These are phyloP conservation scores for Valencia hispanica DNA, from an alignment of 2,797 vertebrate species.

Conservation along the genomic window DNA sequence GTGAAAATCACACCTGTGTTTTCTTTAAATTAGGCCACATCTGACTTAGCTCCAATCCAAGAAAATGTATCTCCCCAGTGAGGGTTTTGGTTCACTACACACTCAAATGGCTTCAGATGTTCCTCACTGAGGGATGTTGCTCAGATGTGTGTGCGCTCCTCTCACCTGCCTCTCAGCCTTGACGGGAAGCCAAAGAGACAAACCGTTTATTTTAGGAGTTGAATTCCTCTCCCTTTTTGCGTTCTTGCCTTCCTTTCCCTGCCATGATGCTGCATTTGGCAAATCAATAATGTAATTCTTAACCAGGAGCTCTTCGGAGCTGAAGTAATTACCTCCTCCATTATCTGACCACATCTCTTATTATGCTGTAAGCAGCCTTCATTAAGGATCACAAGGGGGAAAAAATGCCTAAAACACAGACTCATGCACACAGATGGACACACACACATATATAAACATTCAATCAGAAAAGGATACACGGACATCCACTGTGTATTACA, in stretches of 20 bases:
- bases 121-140: constrained; percentile 12
- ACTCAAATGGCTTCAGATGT: constrained; percentile 30
- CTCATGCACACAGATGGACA: not conserved
- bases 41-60: constrained; percentile 4
- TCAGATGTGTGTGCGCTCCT: constrained; percentile 21
- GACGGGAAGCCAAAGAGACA: constrained; percentile 37
- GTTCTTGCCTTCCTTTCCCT: constrained; percentile 7
- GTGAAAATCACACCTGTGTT: not conserved
- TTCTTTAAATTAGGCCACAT: constrained; percentile 3
- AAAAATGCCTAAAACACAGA: constrained; percentile 10
- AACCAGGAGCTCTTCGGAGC: constrained; percentile 58
- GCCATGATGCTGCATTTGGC: constrained; percentile 43
- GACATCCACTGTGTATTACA: constrained; percentile 24
- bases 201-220: constrained; percentile 54
- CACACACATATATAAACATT: not conserved
- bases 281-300: constrained; percentile 77
- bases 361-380: constrained; percentile 68
- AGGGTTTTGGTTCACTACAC: constrained; percentile 30
- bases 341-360: constrained; percentile 76
- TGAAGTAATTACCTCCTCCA: constrained; percentile 76
- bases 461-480: constrained; percentile 33
- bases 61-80: constrained; percentile 14
- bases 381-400: constrained; percentile 40
- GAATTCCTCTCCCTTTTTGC: constrained; percentile 37
- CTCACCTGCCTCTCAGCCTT: constrained; percentile 34